These are phyloP conservation scores for Drosophila sproati DNA, from an alignment of 1,140 invertebrate species.

Conservation along the genomic window DNA sequence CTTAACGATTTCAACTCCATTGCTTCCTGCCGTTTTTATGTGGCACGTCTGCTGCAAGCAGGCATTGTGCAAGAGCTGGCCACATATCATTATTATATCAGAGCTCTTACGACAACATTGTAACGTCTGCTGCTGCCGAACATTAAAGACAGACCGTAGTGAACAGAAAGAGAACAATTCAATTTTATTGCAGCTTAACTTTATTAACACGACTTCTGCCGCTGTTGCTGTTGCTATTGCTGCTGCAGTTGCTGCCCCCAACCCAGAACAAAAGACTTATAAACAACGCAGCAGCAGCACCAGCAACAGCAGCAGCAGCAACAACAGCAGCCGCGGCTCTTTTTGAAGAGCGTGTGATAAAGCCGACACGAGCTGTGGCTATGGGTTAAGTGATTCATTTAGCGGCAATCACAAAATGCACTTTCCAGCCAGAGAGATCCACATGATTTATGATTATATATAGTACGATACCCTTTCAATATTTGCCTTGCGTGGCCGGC, in stretches of 20 bases:
- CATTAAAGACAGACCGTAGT: constrained; percentile 2
- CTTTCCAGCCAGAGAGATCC: constrained; percentile 61
- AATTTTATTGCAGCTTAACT: constrained; percentile 81
- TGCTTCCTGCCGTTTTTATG: not conserved
- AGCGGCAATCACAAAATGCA: constrained; percentile 80
- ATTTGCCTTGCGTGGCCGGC: constrained; percentile 53
- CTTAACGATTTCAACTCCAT: constrained; percentile 11
- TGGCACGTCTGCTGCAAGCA: not conserved
- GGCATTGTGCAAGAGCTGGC: not conserved
- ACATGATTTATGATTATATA: constrained; percentile 70
- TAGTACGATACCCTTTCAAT: constrained; percentile 52
- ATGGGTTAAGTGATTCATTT: constrained; percentile 80
- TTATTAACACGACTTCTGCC: constrained; percentile 63
- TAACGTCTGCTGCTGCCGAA: constrained; percentile 4
- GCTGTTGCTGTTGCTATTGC: not conserved
- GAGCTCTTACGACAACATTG: constrained; percentile 53
- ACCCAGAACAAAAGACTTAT: constrained; percentile 53
- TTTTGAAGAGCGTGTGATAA: constrained; percentile 75
- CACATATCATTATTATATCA: constrained; percentile 37
- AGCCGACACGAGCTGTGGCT: constrained; percentile 58
- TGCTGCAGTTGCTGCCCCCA: not conserved
- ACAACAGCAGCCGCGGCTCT: constrained; percentile 31
- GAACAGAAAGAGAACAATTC: constrained; percentile 65
- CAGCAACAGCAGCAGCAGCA: no score
- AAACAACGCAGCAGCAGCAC: not conserved